phyloP scores from a whole-genome alignment of 2,888 invertebrate species.

The Parochlus steinenii region DNA sequence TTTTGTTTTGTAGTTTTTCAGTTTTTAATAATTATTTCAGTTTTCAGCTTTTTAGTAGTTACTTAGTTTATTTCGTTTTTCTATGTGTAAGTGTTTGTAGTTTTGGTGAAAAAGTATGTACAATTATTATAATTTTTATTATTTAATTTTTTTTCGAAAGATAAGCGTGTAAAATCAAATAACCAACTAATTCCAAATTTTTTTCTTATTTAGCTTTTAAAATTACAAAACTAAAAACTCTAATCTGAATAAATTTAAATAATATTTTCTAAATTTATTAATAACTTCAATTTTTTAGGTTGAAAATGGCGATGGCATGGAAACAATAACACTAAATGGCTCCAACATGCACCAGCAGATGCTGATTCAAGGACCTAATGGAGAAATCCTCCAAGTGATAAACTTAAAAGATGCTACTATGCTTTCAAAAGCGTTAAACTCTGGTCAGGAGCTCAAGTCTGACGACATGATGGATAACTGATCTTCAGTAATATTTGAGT shows the following conservation, averaged over 20 bases:
- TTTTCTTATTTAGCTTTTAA: slow-evolving; percentile 10
- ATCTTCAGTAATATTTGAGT: slow-evolving; percentile 13
- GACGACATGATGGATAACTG: slow-evolving; percentile 11
- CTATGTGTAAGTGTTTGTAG: too few relatives aligned
- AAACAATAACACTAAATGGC: slow-evolving; percentile 54
- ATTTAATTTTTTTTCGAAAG: background rate
- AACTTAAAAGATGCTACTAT: slow-evolving; percentile 75
- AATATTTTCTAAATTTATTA: background rate
- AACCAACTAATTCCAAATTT: background rate
- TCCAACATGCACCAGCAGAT: slow-evolving; percentile 70
- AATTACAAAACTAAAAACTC: background rate
- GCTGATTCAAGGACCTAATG: slow-evolving; percentile 55
- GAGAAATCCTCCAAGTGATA: slow-evolving; percentile 63
- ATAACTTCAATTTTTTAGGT: slow-evolving; percentile 33
- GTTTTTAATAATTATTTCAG: too few relatives aligned
- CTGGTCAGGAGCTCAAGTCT: slow-evolving; percentile 9
- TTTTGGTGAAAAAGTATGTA: too few relatives aligned
- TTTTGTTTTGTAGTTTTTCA: too few relatives aligned
- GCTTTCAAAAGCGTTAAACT: slow-evolving; percentile 8
- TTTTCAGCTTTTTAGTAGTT: too few relatives aligned
- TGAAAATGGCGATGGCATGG: slow-evolving; percentile 59
- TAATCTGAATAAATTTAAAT: slow-evolving; percentile 1
- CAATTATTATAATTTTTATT: slow-evolving; percentile 5
- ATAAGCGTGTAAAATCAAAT: background rate
- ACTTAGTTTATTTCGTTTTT: too few relatives aligned